phyloP scores from a whole-genome alignment of 2,113 vertebrate species.

The Archocentrus centrarchus region DNA sequence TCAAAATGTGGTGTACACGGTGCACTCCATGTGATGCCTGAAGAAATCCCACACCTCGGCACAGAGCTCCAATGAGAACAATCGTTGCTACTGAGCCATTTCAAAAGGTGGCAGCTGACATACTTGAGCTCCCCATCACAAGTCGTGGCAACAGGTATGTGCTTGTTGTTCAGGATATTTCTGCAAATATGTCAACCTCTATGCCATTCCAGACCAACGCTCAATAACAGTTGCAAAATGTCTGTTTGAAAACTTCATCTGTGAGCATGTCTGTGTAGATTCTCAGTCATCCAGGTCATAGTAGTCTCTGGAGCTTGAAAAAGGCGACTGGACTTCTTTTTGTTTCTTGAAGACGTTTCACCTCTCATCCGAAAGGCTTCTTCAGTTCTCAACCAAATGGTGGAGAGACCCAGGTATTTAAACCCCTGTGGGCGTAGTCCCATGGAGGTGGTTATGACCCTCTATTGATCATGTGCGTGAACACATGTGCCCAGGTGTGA shows the following conservation, averaged over 20 bases:
- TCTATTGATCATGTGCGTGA: no score
- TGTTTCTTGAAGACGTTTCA: no score
- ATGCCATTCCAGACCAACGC: neutral
- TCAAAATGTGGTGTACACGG: neutral
- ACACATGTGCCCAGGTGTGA: no score
- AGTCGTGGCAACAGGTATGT: neutral
- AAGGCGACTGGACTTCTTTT: no score
- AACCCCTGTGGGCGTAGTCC: no score
- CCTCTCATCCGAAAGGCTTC: no score
- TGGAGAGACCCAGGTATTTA: no score
- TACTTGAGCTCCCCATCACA: neutral
- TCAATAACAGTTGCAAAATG: neutral
- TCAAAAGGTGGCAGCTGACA: neutral
- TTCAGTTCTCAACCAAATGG: no score
- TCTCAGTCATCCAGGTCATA: no score
- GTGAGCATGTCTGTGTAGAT: neutral
- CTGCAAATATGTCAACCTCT: neutral
- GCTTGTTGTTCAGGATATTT: neutral
- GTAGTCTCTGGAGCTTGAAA: no score
- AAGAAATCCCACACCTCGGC: neutral
- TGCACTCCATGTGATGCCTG: neutral
- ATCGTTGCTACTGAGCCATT: neutral
- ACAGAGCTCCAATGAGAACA: neutral
- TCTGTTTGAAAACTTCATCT: neutral
- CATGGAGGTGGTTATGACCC: no score